Percentiles rank a stretch among this genome's conserved stretches.
Evolutionary conservation across 2,888 invertebrate species (phyloP).

Genomic region (Euphydryas editha): DNA sequence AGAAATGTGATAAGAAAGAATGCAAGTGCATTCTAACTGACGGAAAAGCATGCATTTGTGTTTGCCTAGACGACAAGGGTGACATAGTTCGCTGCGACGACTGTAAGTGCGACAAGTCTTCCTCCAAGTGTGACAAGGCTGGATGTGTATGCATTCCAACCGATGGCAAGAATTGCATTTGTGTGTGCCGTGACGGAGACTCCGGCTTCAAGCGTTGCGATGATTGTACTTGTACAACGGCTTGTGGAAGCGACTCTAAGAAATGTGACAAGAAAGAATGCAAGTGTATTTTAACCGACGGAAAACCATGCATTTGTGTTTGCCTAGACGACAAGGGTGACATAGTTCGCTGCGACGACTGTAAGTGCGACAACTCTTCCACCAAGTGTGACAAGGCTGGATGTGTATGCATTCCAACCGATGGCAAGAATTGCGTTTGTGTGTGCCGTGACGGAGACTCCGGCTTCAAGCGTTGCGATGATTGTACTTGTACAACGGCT

Average conservation of each 20-base stretch:
- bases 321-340: not conserved
- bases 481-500: constrained; percentile 1
- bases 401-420: not conserved
- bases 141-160: not conserved
- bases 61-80: not conserved
- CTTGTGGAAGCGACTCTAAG: not conserved
- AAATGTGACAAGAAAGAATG: not conserved
- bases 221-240: not conserved
- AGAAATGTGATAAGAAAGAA: not conserved
- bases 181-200: not conserved
- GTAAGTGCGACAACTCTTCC: not conserved
- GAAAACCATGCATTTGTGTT: not conserved
- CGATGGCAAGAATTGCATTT: not conserved
- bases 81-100: constrained; percentile 2
- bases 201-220: not conserved
- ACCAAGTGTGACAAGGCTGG: not conserved
- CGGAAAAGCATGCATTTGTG: not conserved
- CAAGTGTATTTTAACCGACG: constrained; percentile 1
- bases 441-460: not conserved
- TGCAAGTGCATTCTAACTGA: constrained; percentile 1
- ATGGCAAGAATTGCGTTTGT: constrained; percentile 1
- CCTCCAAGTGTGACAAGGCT: not conserved
- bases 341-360: constrained; percentile 12
- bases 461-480: not conserved
- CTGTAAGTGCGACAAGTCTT: not conserved